phyloP scores from a whole-genome alignment of 2,888 invertebrate species.

The Spatulosminthurus flaviceps region DNA sequence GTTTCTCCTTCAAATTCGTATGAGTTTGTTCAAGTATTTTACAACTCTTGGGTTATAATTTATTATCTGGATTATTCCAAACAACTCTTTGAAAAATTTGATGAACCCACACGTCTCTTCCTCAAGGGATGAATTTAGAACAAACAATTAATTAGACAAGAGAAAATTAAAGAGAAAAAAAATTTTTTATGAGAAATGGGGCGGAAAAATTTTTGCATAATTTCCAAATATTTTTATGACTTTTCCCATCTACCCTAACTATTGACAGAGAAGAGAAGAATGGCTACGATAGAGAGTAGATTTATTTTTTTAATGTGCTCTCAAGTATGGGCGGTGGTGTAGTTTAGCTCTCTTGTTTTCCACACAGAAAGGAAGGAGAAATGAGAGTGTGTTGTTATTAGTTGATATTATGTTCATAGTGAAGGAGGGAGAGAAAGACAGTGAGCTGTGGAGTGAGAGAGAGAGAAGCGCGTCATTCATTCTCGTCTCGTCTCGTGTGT shows the following conservation, averaged over 20 bases:
- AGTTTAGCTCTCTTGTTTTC: not conserved
- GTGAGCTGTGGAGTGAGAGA: not conserved
- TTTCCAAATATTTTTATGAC: not conserved
- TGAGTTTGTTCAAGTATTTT: no score
- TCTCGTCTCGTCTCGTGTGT: conserved; percentile 61
- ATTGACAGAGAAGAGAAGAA: not conserved
- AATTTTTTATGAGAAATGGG: no score
- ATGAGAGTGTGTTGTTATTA: not conserved
- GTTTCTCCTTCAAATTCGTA: no score
- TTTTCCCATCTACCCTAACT: no score
- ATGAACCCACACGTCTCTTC: no score
- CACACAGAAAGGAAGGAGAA: not conserved
- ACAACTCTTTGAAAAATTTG: no score
- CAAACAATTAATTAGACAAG: no score
- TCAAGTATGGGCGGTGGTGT: conserved; percentile 6
- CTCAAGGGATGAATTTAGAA: no score
- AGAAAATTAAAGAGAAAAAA: no score
- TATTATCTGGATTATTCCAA: no score
- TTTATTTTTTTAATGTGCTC: no score
- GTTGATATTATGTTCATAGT: not conserved
- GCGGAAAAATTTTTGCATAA: not conserved
- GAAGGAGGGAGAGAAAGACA: not conserved
- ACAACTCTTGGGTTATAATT: no score
- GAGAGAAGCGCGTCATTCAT: conserved; percentile 52
- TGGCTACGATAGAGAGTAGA: not conserved